Evolutionary conservation across 2,888 invertebrate genomes (phyloP), one percentile per base, ranked within the genome.

Genomic region (Artemia sinica): DNA sequence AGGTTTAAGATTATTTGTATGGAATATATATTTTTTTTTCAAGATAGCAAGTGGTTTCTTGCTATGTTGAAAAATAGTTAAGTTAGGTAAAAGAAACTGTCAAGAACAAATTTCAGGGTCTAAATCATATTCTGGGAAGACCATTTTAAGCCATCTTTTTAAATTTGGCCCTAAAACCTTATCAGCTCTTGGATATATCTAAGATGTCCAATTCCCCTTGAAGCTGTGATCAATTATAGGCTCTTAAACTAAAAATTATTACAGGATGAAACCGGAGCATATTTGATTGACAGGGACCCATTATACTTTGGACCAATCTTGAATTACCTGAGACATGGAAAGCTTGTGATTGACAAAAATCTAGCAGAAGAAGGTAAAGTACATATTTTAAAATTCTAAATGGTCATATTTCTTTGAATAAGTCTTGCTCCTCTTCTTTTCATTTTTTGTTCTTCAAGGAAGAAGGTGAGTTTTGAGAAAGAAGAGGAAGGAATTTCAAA

Each of bases 241-340:
- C 66, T 69, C 69, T 68, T 41, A 72, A 73, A 73, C 71, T n/a
- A 4, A 28, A 28, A 28, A 28, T 78, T 79, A 72, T 10, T 71
- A 68, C 79, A 97, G 96, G 98, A 98, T 81, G 94, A 93, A 78
- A 90, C 89, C 75, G 97, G 97, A 75, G 98, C 98, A 70, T 97
- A 92, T 82, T 82, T 97, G 77, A 96, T 97, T 80, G 97, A 97
- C 81, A 84, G 97, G 80, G 96, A 97, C 80, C 95, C 96, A 18
- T 89, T 89, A 72, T 97, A 96, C 79, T 97, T 97, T 81, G 91
- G 92, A 72, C 94, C 96, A 73, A 87, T 97, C 73, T 83, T 97
- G 74, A 97, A 97, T 81, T 97, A 92, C 79, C 83, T 97, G 75
- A 85, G 97, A 73, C 96, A 97, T 81, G 96, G 97, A 71, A 96